Conservation (phyloP, 2,113 vertebrate genomes). For the Tyrannus savana region DNA sequence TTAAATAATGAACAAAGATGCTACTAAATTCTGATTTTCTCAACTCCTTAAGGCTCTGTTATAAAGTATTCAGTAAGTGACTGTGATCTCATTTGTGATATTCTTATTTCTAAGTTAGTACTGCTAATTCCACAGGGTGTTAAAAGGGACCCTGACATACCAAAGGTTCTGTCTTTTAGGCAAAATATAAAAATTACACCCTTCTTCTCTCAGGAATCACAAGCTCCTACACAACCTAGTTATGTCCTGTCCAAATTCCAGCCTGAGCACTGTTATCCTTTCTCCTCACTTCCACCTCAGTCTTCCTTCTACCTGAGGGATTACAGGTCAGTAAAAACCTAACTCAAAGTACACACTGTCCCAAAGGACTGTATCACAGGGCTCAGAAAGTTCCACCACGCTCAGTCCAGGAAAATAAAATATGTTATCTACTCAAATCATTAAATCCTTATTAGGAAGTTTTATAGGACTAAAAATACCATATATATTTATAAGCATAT, state of each 20-base stretch:
- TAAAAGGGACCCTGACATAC: not conserved
- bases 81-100: not conserved
- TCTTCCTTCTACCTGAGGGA: not conserved
- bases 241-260: not conserved
- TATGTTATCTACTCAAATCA: not conserved
- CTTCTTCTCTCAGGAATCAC: not conserved
- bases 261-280: not conserved
- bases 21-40: constrained; percentile 39
- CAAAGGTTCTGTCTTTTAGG: not conserved
- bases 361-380: not conserved
- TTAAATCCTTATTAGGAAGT: not conserved
- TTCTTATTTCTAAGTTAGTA: not conserved
- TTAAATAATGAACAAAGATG: not conserved
- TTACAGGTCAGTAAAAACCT: not conserved
- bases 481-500: not conserved
- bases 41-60: constrained; percentile 21
- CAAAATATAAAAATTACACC: not conserved
- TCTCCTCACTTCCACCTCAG: not conserved
- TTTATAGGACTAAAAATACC: not conserved
- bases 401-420: not conserved
- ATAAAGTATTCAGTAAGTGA: constrained; percentile 45
- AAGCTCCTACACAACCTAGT: not conserved
- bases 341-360: not conserved
- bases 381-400: not conserved
- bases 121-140: not conserved